Percentiles rank a stretch among this genome's conserved stretches.
Conservation (phyloP, 2,113 vertebrate genomes). For the Protomyctophum bolini region DNA sequence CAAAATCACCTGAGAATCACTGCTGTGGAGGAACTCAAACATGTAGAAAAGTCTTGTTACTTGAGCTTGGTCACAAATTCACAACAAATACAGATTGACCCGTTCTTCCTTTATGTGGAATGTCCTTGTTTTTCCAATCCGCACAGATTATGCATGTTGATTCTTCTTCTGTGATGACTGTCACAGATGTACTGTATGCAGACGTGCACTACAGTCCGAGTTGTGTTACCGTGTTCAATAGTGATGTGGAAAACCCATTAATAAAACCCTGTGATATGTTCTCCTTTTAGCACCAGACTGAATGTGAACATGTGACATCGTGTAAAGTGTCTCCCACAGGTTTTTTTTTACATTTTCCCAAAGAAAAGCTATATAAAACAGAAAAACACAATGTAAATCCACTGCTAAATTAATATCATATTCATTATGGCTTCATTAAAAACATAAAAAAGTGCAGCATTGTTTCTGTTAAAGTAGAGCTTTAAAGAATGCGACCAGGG, state of each 20-base stretch:
- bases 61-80: no score
- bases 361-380: not conserved
- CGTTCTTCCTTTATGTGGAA: no score
- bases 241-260: not conserved
- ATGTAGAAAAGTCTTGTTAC: not conserved
- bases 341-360: not conserved
- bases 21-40: not conserved
- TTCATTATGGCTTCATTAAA: conserved; percentile 62
- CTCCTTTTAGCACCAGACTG: not conserved
- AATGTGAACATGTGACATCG: conserved; percentile 1
- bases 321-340: not conserved
- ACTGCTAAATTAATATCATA: conserved; percentile 10
- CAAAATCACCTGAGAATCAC: no score
- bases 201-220: conserved; percentile 10
- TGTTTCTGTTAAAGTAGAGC: conserved; percentile 13
- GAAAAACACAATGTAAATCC: not conserved
- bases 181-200: not conserved
- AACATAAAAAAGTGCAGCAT: conserved; percentile 59
- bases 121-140: no score
- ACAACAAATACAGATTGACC: no score
- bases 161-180: not conserved
- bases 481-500: not conserved
- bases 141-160: not conserved
- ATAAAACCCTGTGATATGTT: not conserved
- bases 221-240: not conserved